Evolutionary conservation across 1,140 invertebrate genomes (phyloP).

Genomic region (Lepidurus arcticus): DNA sequence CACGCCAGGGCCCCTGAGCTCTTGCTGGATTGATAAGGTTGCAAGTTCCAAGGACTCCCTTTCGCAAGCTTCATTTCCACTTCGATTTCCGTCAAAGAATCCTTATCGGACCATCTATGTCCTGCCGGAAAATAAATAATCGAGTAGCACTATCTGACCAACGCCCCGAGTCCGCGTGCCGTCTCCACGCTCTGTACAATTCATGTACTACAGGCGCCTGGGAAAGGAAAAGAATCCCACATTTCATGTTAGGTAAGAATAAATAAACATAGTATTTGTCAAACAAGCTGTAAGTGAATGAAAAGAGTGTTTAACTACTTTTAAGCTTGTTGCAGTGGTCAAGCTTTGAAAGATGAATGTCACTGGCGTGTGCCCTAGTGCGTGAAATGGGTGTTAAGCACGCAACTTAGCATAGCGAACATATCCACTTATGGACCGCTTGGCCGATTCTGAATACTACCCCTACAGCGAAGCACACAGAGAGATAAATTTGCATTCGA

Average conservation of each 20-base stretch:
- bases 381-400: conserved; percentile 21
- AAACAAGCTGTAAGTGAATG: not conserved
- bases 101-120: not conserved
- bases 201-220: too few species aligned
- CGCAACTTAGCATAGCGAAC: conserved; percentile 18
- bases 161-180: not conserved
- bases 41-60: too few species aligned
- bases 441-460: not conserved
- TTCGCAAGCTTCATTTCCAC: not conserved
- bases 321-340: conserved; percentile 7
- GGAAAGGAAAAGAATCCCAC: too few species aligned
- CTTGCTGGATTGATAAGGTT: too few species aligned
- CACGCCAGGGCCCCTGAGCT: too few species aligned
- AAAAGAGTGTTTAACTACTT: conserved; percentile 11
- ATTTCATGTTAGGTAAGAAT: too few species aligned
- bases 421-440: conserved; percentile 12
- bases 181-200: not conserved
- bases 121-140: not conserved
- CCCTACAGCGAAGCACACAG: not conserved
- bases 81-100: not conserved
- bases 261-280: not conserved
- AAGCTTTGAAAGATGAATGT: conserved; percentile 4
- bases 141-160: not conserved
- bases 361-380: conserved; percentile 16
- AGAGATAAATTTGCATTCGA: conserved; percentile 7